Evolutionary conservation across 2,113 vertebrate genomes (phyloP).

Genomic region (Oxyura jamaicensis): DNA sequence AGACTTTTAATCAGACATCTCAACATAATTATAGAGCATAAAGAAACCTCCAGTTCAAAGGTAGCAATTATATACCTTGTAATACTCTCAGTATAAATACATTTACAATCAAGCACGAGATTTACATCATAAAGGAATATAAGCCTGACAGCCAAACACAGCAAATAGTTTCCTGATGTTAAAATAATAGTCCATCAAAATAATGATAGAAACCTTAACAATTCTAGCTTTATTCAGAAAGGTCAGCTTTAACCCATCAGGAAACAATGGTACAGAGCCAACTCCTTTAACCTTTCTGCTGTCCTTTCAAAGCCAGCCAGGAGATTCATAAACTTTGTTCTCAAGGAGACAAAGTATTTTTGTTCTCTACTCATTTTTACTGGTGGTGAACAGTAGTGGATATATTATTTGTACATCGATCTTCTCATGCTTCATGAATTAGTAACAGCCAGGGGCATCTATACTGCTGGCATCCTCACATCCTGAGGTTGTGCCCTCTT

Average conservation of each 20-base stretch:
- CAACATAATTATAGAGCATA: background rate
- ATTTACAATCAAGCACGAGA: background rate
- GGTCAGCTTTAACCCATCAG: background rate
- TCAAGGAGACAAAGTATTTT: background rate
- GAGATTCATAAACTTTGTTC: background rate
- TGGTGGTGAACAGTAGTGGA: background rate
- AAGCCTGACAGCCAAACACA: background rate
- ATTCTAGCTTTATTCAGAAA: background rate
- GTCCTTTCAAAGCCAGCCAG: background rate
- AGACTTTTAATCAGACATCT: background rate
- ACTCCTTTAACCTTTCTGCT: background rate
- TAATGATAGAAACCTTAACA: background rate
- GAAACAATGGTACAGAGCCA: background rate
- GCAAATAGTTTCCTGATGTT: slow-evolving; percentile 25
- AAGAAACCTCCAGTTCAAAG: background rate
- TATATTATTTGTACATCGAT: background rate
- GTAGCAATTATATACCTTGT: background rate
- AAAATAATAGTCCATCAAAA: background rate
- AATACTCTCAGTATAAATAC: background rate
- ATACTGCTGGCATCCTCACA: background rate
- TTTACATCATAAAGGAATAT: background rate
- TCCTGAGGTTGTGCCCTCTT: background rate
- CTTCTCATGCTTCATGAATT: background rate
- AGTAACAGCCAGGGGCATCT: background rate
- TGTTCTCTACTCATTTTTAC: background rate